Evolutionary conservation across 2,797 vertebrate genomes (phyloP), one percentile per base, ranked within the genome.

Genomic region (Sebastes diaconus): DNA sequence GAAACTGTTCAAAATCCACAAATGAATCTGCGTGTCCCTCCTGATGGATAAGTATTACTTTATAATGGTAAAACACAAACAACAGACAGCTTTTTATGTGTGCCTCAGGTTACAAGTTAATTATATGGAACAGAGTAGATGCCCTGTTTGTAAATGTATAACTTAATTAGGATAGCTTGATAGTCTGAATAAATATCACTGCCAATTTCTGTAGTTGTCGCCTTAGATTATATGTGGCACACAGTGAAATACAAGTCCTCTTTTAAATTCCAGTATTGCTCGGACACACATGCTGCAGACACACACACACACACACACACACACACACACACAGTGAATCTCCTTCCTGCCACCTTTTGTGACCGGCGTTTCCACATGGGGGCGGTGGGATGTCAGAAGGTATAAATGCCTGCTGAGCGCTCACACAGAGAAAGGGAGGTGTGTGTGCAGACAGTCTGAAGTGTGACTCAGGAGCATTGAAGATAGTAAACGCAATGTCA

Each of bases 371-470:
- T 87, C 78, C 61, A 72, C 81, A 69, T 46, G 63, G 24, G 24
- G 36, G 24, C 36, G 46, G 46, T 50, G 30, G 58, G 61, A 84
- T 87, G 73, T 90, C 80, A 84, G 55, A 85, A 59, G 75, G 61
- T 72, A 79, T 85, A 68, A 77, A 85, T 58, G 54, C 81, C 79
- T 78, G 58, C 89, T 76, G 88, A 78, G 80, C 6, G 7, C 67
- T 80, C 87, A 83, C 72, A 75, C 25, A n/a, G 42, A 36, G 69
- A 75, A 59, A 60, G 54, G 30, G 77, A 77, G 70, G 64, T 68
- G 75, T 68, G 75, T 68, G 75, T 77, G 68, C 55, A 68, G 68
- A 71, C 52, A 80, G 77, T 69, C 27, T 81, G 75, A 82, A 70
- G 83, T 22, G 71, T 50, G 60, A 77, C 30, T 69, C 54, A 36